A percentile compares a stretch with the other conserved stretches of the same genome.
Conservation (phyloP, 2,113 vertebrate genomes). For the Polypterus bichir region DNA sequence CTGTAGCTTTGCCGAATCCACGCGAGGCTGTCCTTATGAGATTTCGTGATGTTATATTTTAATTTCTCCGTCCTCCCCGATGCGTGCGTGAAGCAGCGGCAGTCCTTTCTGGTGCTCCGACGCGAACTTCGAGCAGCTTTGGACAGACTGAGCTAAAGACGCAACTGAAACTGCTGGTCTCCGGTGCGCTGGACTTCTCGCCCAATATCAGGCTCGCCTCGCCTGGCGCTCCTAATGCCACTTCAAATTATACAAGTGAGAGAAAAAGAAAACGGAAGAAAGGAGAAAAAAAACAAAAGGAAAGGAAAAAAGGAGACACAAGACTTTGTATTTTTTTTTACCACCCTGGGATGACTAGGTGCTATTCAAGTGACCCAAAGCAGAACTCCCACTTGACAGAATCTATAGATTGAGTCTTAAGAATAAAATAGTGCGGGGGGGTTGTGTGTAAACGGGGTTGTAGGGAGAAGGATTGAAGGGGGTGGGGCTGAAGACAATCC, state of each 20-base stretch:
- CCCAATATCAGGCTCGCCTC: conserved; percentile 18
- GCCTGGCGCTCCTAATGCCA: conserved; percentile 11
- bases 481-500: conserved; percentile 32
- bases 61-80: conserved; percentile 2
- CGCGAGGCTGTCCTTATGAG: too few species aligned
- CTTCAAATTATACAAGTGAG: conserved; percentile 8
- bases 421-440: conserved; percentile 21
- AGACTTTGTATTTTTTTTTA: conserved; percentile 23
- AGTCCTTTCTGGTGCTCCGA: conserved; percentile 27
- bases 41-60: too few species aligned
- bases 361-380: conserved; percentile 19
- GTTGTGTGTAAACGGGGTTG: conserved; percentile 6
- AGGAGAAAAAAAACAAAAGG: too few species aligned
- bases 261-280: too few species aligned
- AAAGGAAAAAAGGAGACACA: background rate
- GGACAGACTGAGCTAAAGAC: conserved; percentile 16
- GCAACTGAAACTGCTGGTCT: conserved; percentile 19
- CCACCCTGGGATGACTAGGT: conserved; percentile 20
- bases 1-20: background rate
- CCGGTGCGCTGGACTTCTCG: conserved; percentile 16
- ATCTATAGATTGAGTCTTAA: conserved; percentile 33
- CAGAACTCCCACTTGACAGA: conserved; percentile 24
- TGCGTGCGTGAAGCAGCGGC: conserved; percentile 22
- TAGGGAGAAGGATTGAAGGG: conserved; percentile 22
- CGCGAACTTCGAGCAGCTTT: conserved; percentile 22